Conservation (phyloP, 2,888 invertebrate genomes). For the Pollenia amentaria region DNA sequence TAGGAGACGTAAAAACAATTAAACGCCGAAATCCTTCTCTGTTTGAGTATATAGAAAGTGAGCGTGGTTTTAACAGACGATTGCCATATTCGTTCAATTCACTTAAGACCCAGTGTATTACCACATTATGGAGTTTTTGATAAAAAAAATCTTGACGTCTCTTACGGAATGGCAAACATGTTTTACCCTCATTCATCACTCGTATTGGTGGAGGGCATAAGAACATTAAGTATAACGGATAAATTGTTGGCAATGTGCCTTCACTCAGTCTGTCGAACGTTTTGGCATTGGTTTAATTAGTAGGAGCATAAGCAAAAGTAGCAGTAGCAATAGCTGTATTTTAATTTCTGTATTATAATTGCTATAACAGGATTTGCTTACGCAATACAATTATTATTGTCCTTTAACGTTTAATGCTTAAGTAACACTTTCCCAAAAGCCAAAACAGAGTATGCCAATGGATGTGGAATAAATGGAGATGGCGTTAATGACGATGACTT, state of each 20-base stretch:
- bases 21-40: no score
- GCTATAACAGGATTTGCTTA: constrained; percentile 70
- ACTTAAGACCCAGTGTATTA: no score
- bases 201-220: neutral
- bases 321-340: neutral
- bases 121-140: no score
- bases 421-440: constrained; percentile 19
- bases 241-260: constrained; percentile 26
- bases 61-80: no score
- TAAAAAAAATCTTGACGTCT: no score
- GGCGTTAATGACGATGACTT: constrained; percentile 45
- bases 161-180: no score
- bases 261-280: constrained; percentile 30
- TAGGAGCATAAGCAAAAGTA: neutral
- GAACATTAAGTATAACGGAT: neutral
- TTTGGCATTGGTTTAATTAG: constrained; percentile 47
- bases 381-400: constrained; percentile 71
- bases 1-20: no score
- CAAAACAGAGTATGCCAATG: neutral
- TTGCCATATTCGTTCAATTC: no score
- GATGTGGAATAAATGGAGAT: neutral
- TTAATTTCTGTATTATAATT: neutral
- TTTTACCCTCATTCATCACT: no score
- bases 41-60: no score
- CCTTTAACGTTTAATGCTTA: constrained; percentile 45